Percentiles rank a stretch among this genome's conserved stretches.
phyloP scores from a whole-genome alignment of 2,113 vertebrate genomes.

The Ellobius talpinus region DNA sequence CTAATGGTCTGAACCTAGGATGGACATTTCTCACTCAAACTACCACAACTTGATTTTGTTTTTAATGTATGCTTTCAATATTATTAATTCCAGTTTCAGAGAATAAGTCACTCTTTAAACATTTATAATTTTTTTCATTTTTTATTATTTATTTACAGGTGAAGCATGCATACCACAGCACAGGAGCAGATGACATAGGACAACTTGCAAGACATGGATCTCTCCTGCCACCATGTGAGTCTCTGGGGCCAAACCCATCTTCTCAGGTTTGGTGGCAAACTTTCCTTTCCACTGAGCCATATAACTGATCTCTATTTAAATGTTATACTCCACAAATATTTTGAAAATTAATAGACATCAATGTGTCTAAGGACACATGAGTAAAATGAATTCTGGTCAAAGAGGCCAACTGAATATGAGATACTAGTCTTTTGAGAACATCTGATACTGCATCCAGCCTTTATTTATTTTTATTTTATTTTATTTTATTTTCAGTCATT shows the following conservation, averaged over 20 bases:
- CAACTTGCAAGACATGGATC: not conserved
- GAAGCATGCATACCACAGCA: too few species aligned
- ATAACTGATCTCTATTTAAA: not conserved
- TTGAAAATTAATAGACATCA: not conserved
- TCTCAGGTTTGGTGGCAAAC: not conserved
- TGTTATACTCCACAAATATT: not conserved
- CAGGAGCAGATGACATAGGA: not conserved
- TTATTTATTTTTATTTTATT: not conserved
- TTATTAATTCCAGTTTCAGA: slow-evolving; percentile 21
- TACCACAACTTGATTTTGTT: not conserved
- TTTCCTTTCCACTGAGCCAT: not conserved
- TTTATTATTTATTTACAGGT: not conserved
- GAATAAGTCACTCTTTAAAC: not conserved
- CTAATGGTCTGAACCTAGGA: not conserved
- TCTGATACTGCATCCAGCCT: not conserved
- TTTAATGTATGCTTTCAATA: not conserved
- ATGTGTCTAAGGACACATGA: not conserved
- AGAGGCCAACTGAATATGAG: not conserved
- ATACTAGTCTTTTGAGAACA: not conserved
- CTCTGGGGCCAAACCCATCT: not conserved
- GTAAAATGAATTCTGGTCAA: not conserved
- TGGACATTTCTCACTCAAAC: not conserved
- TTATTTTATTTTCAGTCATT: not conserved
- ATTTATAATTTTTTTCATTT: not conserved
- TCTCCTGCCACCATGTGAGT: too few species aligned